These are phyloP conservation scores for Sternarchorhynchus goeldii DNA, from an alignment of 2,797 vertebrate species.

Conservation along the genomic window DNA sequence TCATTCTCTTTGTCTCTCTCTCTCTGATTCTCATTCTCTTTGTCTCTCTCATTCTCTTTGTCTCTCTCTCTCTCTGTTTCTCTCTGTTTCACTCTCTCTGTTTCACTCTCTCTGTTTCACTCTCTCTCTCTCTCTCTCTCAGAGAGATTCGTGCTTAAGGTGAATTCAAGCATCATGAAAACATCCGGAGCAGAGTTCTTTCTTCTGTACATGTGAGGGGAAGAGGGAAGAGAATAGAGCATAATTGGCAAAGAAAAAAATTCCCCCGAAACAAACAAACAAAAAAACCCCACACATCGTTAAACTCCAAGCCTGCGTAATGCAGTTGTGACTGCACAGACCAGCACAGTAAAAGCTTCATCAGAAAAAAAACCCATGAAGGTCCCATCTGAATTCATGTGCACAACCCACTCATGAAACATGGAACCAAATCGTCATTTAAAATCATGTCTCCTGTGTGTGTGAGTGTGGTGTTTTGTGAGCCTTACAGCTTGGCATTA, in stretches of 20 bases:
- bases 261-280: conserved; percentile 63
- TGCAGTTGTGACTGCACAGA: conserved; percentile 31
- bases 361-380: conserved; percentile 27
- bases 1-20: background rate
- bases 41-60: no score
- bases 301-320: conserved; percentile 21
- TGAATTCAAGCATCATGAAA: conserved; percentile 67
- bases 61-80: no score
- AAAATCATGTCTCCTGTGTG: background rate
- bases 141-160: conserved; percentile 62
- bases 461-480: background rate
- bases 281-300: conserved; percentile 66
- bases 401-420: conserved; percentile 28
- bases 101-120: no score
- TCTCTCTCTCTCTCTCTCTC: background rate
- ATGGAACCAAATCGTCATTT: no score
- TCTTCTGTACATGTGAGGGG: conserved; percentile 26
- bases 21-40: no score
- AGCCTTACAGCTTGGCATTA: conserved; percentile 24
- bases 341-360: conserved; percentile 25
- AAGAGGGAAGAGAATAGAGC: conserved; percentile 49
- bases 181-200: conserved; percentile 60
- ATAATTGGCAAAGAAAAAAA: conserved; percentile 69
- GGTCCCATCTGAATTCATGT: conserved; percentile 28
- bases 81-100: no score